A percentile compares a stretch with the other conserved stretches of the same genome.
phyloP scores from a whole-genome alignment of 2,797 vertebrate species.

The Poecilia picta region DNA sequence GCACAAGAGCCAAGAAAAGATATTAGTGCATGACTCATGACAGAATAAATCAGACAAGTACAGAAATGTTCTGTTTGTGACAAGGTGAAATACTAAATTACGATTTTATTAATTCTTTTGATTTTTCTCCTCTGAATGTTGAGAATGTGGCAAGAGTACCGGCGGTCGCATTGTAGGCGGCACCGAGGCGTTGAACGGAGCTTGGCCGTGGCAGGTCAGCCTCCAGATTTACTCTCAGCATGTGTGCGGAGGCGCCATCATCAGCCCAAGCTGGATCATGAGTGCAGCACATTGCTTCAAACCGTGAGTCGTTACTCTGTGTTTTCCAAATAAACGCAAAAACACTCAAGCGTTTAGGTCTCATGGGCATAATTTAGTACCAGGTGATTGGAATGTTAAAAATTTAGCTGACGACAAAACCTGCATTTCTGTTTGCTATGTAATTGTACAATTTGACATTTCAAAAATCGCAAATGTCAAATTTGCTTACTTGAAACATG shows the following conservation, averaged over 20 bases:
- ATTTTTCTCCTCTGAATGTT: not conserved
- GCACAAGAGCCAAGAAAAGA: not conserved
- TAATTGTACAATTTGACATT: too few species aligned
- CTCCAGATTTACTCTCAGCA: slow-evolving; percentile 80
- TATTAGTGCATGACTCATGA: not conserved
- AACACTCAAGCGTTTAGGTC: not conserved
- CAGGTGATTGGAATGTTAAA: not conserved
- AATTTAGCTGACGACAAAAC: not conserved
- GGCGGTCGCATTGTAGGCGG: slow-evolving; percentile 87
- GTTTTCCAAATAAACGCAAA: not conserved
- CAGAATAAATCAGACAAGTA: not conserved
- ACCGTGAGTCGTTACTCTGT: slow-evolving; percentile 65
- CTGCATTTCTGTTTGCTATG: too few species aligned
- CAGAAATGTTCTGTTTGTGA: not conserved
- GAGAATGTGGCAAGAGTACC: slow-evolving; percentile 58
- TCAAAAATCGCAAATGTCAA: too few species aligned
- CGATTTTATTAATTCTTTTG: not conserved
- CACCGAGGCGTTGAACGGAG: slow-evolving; percentile 54
- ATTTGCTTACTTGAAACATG: too few species aligned
- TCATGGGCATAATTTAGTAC: not conserved
- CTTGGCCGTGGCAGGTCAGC: slow-evolving; percentile 96
- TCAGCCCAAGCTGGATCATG: slow-evolving; percentile 87
- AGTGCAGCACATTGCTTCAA: slow-evolving; percentile 92
- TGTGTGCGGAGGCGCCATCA: slow-evolving; percentile 89
- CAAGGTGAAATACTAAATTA: not conserved